A percentile compares a stretch with the other conserved stretches of the same genome.
Conservation (phyloP, 1,140 invertebrate species). For the Zaprionus gabonicus region DNA sequence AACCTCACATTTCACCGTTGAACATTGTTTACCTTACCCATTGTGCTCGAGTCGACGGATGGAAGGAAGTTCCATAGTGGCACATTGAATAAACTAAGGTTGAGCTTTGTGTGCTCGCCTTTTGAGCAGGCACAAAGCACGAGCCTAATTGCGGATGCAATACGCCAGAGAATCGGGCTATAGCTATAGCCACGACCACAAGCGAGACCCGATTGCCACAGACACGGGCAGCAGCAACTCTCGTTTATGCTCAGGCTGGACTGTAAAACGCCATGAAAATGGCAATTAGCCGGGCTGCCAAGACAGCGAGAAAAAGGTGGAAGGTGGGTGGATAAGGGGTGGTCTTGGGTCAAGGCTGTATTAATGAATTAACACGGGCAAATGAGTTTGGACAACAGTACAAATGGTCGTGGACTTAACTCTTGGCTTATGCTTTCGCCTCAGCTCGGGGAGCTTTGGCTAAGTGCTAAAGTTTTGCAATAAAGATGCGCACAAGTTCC, state of each 20-base stretch:
- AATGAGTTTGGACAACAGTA: slow-evolving; percentile 71
- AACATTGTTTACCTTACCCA: slow-evolving; percentile 12
- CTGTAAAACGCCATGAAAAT: slow-evolving; percentile 72
- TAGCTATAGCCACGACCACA: slow-evolving; percentile 49
- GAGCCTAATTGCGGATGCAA: slow-evolving; percentile 79
- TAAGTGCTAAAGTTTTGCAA: slow-evolving; percentile 66
- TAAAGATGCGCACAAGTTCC: slow-evolving; percentile 58
- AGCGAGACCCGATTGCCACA: neutral
- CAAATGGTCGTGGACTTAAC: slow-evolving; percentile 58
- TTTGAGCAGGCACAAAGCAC: slow-evolving; percentile 58
- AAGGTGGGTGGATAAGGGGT: neutral
- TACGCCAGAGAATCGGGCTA: slow-evolving; percentile 66
- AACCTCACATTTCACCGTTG: neutral
- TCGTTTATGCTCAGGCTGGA: slow-evolving; percentile 37
- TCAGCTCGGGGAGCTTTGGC: neutral
- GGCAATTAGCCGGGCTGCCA: slow-evolving; percentile 66
- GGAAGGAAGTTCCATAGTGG: slow-evolving; percentile 25
- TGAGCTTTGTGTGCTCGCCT: slow-evolving; percentile 24
- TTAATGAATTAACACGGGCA: slow-evolving; percentile 83
- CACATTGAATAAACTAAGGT: slow-evolving; percentile 54
- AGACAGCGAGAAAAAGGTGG: slow-evolving; percentile 39
- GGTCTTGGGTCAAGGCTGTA: slow-evolving; percentile 57
- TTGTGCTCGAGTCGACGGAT: slow-evolving; percentile 7
- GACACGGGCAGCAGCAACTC: slow-evolving; percentile 53
- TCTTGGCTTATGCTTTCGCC: slow-evolving; percentile 28